Percentiles rank a stretch among this genome's conserved stretches.
These are phyloP conservation scores for Hipposideros armiger DNA, from an alignment of 2,113 vertebrate species.

Conservation along the genomic window DNA sequence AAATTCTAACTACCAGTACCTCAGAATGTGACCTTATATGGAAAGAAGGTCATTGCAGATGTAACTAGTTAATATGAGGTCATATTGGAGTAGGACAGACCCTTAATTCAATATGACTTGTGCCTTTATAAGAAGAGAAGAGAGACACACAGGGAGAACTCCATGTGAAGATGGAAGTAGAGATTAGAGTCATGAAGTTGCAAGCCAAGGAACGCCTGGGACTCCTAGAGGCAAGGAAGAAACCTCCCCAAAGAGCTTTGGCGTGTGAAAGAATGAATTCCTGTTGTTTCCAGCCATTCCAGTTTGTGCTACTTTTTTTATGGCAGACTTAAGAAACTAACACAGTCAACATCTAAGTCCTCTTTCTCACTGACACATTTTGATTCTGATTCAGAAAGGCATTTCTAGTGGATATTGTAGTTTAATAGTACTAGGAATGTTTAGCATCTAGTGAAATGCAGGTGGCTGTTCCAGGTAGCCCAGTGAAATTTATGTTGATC, in stretches of 20 bases:
- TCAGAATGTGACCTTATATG: not conserved
- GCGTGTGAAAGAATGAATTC: not conserved
- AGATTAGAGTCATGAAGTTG: not conserved
- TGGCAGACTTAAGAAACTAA: not conserved
- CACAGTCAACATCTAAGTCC: not conserved
- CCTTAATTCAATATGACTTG: not conserved
- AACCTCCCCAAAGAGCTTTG: not conserved
- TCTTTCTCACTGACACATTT: not conserved
- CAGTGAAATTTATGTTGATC: constrained; percentile 14
- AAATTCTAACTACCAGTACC: not conserved
- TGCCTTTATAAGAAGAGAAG: constrained; percentile 20
- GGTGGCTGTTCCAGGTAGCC: not conserved
- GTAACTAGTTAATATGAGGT: not conserved
- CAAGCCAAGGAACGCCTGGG: not conserved
- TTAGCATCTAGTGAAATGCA: constrained; percentile 31
- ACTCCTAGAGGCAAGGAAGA: not conserved
- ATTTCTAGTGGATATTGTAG: not conserved
- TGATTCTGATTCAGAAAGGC: constrained; percentile 8
- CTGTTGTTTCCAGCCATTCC: not conserved
- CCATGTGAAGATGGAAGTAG: not conserved
- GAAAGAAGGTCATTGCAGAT: not conserved
- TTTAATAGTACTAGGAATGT: not conserved
- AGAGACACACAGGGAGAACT: not conserved
- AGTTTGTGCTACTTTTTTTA: not conserved
- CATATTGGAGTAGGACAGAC: not conserved